These are phyloP conservation scores for Sturmia bella DNA, from an alignment of 2,888 invertebrate genomes.

Conservation along the genomic window DNA sequence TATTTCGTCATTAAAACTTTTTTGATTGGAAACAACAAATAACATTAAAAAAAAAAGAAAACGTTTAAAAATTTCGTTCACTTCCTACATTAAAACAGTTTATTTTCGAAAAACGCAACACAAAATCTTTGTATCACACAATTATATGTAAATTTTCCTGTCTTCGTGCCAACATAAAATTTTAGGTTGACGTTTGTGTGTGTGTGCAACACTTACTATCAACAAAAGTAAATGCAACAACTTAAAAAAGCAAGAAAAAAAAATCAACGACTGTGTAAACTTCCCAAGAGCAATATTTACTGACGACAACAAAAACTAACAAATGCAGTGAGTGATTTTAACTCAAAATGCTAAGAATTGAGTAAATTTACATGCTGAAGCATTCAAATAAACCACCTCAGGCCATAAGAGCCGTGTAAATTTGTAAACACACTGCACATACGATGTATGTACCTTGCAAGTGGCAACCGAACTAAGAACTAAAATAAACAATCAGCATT, in stretches of 20 bases:
- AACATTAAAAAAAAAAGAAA: constrained; percentile 1
- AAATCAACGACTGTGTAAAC: constrained; percentile 4
- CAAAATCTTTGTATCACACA: constrained; percentile 52
- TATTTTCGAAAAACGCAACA: constrained; percentile 26
- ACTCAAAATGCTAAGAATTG: constrained; percentile 62
- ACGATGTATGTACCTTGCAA: constrained; percentile 27
- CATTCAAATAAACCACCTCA: constrained; percentile 54
- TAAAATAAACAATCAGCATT: constrained; percentile 15
- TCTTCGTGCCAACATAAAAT: constrained; percentile 15
- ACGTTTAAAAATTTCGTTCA: constrained; percentile 22
- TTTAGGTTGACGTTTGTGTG: constrained; percentile 24
- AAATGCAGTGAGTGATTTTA: constrained; percentile 16
- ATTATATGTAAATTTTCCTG: constrained; percentile 43
- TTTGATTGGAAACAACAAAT: constrained; percentile 8
- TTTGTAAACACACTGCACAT: constrained; percentile 57
- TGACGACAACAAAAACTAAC: constrained; percentile 32
- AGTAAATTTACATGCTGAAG: constrained; percentile 61
- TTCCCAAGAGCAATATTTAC: constrained; percentile 38
- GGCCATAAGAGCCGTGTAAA: constrained; percentile 56
- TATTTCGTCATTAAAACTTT: constrained; percentile 16
- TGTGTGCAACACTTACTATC: constrained; percentile 41
- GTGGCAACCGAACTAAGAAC: constrained; percentile 34
- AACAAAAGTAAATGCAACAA: constrained; percentile 41
- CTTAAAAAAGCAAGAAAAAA: neutral
- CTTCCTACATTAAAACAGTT: constrained; percentile 47